Conservation (phyloP, 2,797 vertebrate genomes). For the Chromis chromis region DNA sequence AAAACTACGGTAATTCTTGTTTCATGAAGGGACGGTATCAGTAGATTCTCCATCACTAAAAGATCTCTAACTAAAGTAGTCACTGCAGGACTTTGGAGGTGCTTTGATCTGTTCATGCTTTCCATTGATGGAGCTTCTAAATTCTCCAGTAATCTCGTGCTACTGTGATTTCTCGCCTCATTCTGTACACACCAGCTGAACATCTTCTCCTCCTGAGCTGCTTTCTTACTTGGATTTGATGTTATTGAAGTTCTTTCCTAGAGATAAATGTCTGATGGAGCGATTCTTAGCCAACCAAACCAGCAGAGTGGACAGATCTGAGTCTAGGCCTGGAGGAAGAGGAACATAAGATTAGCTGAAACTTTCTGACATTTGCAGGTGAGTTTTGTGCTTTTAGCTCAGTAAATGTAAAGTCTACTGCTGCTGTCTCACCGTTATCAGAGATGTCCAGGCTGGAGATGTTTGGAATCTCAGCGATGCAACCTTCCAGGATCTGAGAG, state of each 20-base stretch:
- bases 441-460: conserved; percentile 97
- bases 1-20: too few relatives aligned
- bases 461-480: conserved; percentile 97
- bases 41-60: too few relatives aligned
- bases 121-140: too few relatives aligned
- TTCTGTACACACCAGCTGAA: background rate
- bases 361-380: background rate
- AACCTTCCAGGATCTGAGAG: conserved; percentile 97
- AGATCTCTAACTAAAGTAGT: too few relatives aligned
- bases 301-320: conserved; percentile 94
- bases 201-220: background rate
- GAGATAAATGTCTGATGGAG: conserved; percentile 93
- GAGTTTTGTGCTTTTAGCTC: background rate
- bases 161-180: too few relatives aligned
- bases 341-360: background rate
- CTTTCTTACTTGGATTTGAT: conserved; percentile 95
- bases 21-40: too few relatives aligned
- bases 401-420: background rate
- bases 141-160: too few relatives aligned
- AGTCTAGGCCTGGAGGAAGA: conserved; percentile 89
- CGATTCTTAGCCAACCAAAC: conserved; percentile 98
- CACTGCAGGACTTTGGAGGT: too few relatives aligned
- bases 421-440: conserved; percentile 90
- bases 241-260: conserved; percentile 99
- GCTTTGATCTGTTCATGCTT: too few relatives aligned